These are phyloP conservation scores for Drosophila guanche DNA, from an alignment of 1,140 invertebrate species.

Conservation along the genomic window DNA sequence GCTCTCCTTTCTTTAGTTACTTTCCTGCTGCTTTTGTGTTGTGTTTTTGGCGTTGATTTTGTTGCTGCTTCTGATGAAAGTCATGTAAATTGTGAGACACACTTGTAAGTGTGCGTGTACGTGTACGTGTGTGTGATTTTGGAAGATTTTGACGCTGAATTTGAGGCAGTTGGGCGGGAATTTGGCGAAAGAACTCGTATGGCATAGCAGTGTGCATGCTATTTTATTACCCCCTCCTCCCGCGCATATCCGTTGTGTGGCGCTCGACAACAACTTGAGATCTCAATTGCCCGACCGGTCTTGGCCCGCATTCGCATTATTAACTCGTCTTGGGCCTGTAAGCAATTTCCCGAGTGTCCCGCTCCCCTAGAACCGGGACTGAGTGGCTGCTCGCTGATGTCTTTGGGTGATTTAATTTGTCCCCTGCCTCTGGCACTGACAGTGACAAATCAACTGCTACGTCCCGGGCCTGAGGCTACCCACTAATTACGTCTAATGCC, in stretches of 20 bases:
- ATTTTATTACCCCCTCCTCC: not conserved
- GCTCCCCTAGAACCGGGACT: too few species aligned
- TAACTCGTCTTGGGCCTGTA: constrained; percentile 35
- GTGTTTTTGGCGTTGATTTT: constrained; percentile 27
- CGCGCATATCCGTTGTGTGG: too few species aligned
- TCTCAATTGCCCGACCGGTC: not conserved
- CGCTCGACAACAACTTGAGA: too few species aligned
- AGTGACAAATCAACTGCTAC: constrained; percentile 22
- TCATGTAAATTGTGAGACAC: not conserved
- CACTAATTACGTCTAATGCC: constrained; percentile 41
- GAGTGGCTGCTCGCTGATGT: not conserved
- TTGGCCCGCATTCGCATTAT: constrained; percentile 27
- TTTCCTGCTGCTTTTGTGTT: constrained; percentile 14
- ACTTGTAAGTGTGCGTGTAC: not conserved
- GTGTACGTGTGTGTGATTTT: not conserved
- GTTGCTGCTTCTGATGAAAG: constrained; percentile 26
- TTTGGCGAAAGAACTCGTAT: not conserved
- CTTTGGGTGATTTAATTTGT: constrained; percentile 41
- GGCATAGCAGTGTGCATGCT: not conserved
- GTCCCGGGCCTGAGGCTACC: constrained; percentile 1
- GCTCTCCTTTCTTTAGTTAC: too few species aligned
- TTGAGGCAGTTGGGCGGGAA: not conserved
- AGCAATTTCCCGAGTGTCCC: constrained; percentile 13
- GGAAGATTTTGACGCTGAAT: constrained; percentile 6
- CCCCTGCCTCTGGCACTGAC: constrained; percentile 14